Evolutionary conservation across 2,888 invertebrate species (phyloP).

Genomic region (Ormyrus rosae): DNA sequence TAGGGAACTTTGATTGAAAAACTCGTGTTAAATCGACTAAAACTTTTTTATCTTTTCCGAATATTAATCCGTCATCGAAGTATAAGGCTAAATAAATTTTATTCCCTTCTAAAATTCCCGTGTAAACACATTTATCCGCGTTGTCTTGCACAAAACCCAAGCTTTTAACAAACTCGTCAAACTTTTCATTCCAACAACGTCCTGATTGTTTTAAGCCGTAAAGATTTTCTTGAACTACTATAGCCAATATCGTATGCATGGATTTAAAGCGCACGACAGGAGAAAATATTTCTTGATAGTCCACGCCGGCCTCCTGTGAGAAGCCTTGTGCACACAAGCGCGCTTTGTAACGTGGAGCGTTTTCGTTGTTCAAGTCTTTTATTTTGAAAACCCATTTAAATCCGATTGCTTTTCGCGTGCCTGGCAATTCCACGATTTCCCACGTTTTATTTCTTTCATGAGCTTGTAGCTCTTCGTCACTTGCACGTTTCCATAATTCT

Average conservation of each 20-base stretch:
- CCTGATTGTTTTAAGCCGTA: slow-evolving; percentile 57
- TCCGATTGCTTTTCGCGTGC: slow-evolving; percentile 31
- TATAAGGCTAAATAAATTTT: slow-evolving; percentile 44
- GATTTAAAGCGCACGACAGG: slow-evolving; percentile 41
- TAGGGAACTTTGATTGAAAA: slow-evolving; percentile 32
- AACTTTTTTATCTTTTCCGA: background rate
- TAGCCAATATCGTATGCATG: slow-evolving; percentile 20
- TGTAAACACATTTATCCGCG: slow-evolving; percentile 52
- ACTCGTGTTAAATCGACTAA: slow-evolving; percentile 19
- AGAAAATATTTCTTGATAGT: slow-evolving; percentile 47
- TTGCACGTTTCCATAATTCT: slow-evolving; percentile 34
- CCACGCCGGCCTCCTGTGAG: slow-evolving; percentile 31
- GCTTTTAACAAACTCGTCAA: slow-evolving; percentile 32
- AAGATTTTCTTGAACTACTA: slow-evolving; percentile 32
- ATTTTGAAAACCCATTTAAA: slow-evolving; percentile 35
- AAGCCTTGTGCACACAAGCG: slow-evolving; percentile 46
- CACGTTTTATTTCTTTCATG: slow-evolving; percentile 31
- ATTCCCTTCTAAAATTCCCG: slow-evolving; percentile 6
- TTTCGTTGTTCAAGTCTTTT: slow-evolving; percentile 7
- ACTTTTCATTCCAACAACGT: slow-evolving; percentile 48
- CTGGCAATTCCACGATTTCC: slow-evolving; percentile 30
- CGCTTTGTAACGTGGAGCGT: slow-evolving; percentile 32
- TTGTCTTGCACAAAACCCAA: slow-evolving; percentile 36
- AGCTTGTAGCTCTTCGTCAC: slow-evolving; percentile 36
- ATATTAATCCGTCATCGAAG: slow-evolving; percentile 47